Base-by-base conservation (phyloP, 30 jellyfish, hydroid and myxozoan genomes). In the Aurelia aurita region DNA sequence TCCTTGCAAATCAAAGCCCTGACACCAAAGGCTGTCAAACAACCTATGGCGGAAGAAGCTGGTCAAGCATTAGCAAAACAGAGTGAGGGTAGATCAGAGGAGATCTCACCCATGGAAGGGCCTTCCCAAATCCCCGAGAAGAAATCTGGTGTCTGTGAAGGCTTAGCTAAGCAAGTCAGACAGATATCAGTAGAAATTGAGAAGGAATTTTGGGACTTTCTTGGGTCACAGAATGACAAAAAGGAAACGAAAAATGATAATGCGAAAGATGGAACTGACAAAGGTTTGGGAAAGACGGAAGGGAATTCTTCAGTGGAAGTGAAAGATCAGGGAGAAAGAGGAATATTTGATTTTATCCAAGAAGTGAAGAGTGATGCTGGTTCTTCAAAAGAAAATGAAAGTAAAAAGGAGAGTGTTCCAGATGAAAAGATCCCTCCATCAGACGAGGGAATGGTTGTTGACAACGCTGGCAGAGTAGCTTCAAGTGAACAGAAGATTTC, bases 141-240 rank as follows among this genome's bases (percentile, higher is more conserved):
- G 21, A 39, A 15, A 6, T 39, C 51, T 39, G 45, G 51, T 64
- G 51, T 27, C 35, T 19, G 20, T 64, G 80, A 78, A 47, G 90
- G 65, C 1, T 12, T 28, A 28, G 70, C 60, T 1, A 57, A 34
- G 19, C 85, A 82, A 43, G 91, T 43, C 22, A 29, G 85, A 29
- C 89, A 86, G 55, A 86, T 86, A n/a, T 86, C 95, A 18, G 95
- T 86, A 0, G 90, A 86, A 43, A 86, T 86, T 44, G 95, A 86
- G 57, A 74, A 86, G 68, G 95, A 86, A 39, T 86, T 86, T 60
- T 31, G 85, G 55, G 89, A 86, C 55, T 86, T 59, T 86, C 45
- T 86, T 21, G 72, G 88, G 11, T 7, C 75, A n/a, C 89, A 86
- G 62, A 63, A 29, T 34, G 65, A 60, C n/a, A 5, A 32, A 0